Evolutionary conservation across 2,113 vertebrate genomes (phyloP).

Genomic region (Sporophila hypoxantha): DNA sequence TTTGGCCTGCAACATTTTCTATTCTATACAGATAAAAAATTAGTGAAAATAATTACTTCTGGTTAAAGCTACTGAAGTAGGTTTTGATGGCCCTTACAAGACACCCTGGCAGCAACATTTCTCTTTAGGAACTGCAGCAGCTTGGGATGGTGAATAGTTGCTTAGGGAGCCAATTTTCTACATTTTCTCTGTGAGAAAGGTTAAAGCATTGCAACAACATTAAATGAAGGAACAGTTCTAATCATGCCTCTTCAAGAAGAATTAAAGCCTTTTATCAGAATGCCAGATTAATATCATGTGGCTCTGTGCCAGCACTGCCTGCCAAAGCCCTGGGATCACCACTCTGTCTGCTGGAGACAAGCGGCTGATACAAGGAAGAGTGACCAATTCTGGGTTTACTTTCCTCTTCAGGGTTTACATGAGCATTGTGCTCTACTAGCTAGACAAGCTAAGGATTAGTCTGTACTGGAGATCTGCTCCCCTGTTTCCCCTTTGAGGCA

Average conservation of each 20-base stretch:
- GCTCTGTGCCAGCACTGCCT: accelerated
- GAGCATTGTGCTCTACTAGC: background rate
- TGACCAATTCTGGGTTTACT: background rate
- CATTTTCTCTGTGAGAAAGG: background rate
- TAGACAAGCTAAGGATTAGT: background rate
- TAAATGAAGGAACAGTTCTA: background rate
- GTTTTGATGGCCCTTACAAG: background rate
- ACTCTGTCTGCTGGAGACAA: background rate
- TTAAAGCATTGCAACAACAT: background rate
- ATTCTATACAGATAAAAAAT: background rate
- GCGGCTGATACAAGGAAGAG: background rate
- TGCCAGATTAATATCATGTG: background rate
- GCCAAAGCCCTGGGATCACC: background rate
- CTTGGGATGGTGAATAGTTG: background rate
- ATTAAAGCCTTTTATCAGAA: background rate
- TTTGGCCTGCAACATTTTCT: background rate
- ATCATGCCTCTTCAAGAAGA: background rate
- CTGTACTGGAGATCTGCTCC: background rate
- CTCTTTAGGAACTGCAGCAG: background rate
- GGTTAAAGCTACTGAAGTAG: background rate
- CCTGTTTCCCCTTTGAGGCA: background rate
- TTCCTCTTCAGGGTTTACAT: background rate
- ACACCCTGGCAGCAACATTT: background rate
- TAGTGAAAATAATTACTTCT: background rate
- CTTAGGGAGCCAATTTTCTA: background rate